Base-by-base conservation (phyloP, 1,140 invertebrate genomes). In the Trialeurodes vaporariorum region DNA sequence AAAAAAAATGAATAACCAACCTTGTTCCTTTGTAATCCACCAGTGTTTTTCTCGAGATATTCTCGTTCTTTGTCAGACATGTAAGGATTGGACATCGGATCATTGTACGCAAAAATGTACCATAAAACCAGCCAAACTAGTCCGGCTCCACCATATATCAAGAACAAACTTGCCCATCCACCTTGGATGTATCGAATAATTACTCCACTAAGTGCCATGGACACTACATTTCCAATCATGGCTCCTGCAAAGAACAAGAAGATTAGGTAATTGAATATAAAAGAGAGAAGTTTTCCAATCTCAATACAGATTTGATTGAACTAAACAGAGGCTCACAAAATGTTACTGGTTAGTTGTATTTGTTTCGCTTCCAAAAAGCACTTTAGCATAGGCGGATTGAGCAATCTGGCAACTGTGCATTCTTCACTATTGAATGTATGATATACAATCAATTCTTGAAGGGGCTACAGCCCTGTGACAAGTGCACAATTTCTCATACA, bases 41-140 rank as follows among this genome's bases (percentile, higher is more conserved):
- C 34, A 9, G 34, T 49, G 34, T 49, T 49, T 17, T 49, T 49
- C 17, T 49, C 77, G 72, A 93, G 81, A 73, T 87, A 85, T 66
- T 83, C 78, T 71, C 81, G 81, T 77, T 93, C 87, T 34, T 81
- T 79, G 12, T 84, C 78, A 17, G 83, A 82, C 62, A 93, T 92
- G 59, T 82, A 83, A 0, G 87, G 87, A 77, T 92, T 88, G 27
- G 80, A 77, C 34, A 82, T 78, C 1, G 91, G 91, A 23, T 82
- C 81, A 67, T 85, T 85, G 70, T 82, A 85, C 68, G 84, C 84
- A 0, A 85, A 74, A 1, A 83, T 65, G 1, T 80, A 74, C 68
- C 81, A 77, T 0, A 82, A 58, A 1, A 73, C 27, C 58, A 78
- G 79, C 67, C 74, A 76, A 0, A 78, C 11, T 0, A 83, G 22